phyloP scores from a whole-genome alignment of 2,888 invertebrate genomes.

The Enchytraeus crypticus region DNA sequence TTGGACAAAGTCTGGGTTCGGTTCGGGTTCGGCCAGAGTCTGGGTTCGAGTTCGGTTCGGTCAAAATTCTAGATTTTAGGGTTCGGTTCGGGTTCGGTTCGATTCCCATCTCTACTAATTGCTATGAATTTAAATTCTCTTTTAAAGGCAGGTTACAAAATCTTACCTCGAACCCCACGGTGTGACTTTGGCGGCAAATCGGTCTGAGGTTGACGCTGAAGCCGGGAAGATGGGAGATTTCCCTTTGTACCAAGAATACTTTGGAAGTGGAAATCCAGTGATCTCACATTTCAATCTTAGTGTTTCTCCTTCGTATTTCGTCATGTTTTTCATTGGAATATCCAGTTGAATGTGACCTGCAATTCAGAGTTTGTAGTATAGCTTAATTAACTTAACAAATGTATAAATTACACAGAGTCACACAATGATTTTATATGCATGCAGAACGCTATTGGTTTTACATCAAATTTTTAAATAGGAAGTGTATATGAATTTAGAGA shows the following conservation, averaged over 20 bases:
- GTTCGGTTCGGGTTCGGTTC: no score
- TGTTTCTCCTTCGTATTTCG: constrained; percentile 53
- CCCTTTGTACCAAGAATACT: constrained; percentile 60
- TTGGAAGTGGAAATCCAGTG: constrained; percentile 56
- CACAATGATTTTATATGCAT: no score
- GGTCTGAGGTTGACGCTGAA: constrained; percentile 49
- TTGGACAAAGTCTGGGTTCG: neutral
- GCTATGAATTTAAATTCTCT: neutral
- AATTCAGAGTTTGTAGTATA: no score
- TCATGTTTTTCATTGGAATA: constrained; percentile 53
- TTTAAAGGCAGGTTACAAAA: neutral
- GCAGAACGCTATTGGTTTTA: no score
- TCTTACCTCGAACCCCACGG: constrained; percentile 42
- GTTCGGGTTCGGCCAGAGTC: no score
- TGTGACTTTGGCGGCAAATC: constrained; percentile 44
- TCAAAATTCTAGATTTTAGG: no score
- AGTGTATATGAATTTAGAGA: no score
- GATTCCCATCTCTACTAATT: no score
- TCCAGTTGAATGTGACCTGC: constrained; percentile 54
- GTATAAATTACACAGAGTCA: no score
- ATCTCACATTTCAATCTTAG: constrained; percentile 61
- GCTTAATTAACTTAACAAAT: no score
- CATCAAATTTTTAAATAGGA: no score
- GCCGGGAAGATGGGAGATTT: constrained; percentile 51
- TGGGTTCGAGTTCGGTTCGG: no score